Evolutionary conservation across 2,888 invertebrate genomes (phyloP).

Genomic region (Phania funesta): DNA sequence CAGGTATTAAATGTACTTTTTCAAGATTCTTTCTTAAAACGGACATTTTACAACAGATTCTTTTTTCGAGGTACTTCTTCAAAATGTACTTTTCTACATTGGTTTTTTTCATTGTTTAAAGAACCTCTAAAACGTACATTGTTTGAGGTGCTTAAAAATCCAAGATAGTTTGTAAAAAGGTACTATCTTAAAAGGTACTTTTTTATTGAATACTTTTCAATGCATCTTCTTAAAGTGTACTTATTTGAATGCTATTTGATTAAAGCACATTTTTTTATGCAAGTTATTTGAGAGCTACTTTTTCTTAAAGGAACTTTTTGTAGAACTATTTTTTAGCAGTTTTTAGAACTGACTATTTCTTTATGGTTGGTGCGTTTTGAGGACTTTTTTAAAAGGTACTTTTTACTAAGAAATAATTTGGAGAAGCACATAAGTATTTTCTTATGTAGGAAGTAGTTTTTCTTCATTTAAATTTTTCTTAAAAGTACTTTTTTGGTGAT

Average conservation of each 20-base stretch:
- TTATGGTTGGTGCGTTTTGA: too few relatives aligned
- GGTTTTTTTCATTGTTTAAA: background rate
- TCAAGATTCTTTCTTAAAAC: too few relatives aligned
- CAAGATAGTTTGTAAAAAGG: too few relatives aligned
- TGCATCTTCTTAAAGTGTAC: background rate
- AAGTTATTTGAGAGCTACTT: background rate
- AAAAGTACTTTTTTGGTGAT: too few relatives aligned
- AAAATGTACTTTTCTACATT: background rate
- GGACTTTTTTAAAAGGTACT: background rate
- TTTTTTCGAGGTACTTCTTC: background rate
- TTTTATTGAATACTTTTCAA: background rate
- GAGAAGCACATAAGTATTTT: background rate
- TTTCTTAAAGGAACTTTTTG: background rate
- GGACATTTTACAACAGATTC: too few relatives aligned
- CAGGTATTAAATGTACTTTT: too few relatives aligned
- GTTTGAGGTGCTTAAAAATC: too few relatives aligned
- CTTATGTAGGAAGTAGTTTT: too few relatives aligned
- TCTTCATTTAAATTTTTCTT: too few relatives aligned
- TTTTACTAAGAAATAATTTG: background rate
- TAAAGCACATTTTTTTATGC: background rate
- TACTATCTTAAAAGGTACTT: too few relatives aligned
- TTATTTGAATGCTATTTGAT: background rate
- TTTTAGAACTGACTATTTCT: too few relatives aligned
- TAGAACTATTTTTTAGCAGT: background rate
- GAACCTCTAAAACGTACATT: too few relatives aligned